Evolutionary conservation across 92 coral and sea anemone species (phyloP), one percentile per base, ranked within the genome.

Genomic region (Zoanthus sociatus): DNA sequence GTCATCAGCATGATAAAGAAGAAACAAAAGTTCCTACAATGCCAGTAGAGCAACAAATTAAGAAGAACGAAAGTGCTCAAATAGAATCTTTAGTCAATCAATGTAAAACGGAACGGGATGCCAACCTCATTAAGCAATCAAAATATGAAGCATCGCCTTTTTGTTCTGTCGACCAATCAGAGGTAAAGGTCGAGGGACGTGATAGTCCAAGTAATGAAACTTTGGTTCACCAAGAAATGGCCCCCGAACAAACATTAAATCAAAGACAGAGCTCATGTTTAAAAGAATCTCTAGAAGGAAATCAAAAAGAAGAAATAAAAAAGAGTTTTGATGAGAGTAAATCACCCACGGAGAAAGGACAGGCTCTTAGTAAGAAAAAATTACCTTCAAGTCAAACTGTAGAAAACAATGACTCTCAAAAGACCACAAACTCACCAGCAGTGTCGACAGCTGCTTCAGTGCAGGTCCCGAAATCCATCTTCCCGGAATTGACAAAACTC

Each of bases 141-240:
- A 6, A 60, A 79, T 21, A 81, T 20, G 85, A 71, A 42, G 42
- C 51, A 16, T 8, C 45, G 44, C 26, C 5, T 44, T n/a, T 44
- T 12, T 71, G 45, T 16, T 50, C 56, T 55, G 76, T 16, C 17
- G 76, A 53, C 69, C 79, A 87, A 83, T 67, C 84, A 56, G 84
- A 68, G n/a, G n/a, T 20, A 17, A 33, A 54, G 46, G 45, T 26
- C 60, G 26, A 68, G 37, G 74, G 78, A 61, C 81, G 73, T 33
- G 89, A 70, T 16, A 56, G 10, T 8, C 64, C 47, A 73, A 82
- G 46, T 37, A 82, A 66, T 45, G 79, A 61, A 70, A 88, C 73
- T 18, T 70, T 87, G 94, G 42, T 88, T 68, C 67, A 9, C 31
- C 89, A 76, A 21, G 71, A 64, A 30, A 84, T 54, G 14, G 11